Conservation (phyloP, 2,797 vertebrate species). For the Poecile montanus region DNA sequence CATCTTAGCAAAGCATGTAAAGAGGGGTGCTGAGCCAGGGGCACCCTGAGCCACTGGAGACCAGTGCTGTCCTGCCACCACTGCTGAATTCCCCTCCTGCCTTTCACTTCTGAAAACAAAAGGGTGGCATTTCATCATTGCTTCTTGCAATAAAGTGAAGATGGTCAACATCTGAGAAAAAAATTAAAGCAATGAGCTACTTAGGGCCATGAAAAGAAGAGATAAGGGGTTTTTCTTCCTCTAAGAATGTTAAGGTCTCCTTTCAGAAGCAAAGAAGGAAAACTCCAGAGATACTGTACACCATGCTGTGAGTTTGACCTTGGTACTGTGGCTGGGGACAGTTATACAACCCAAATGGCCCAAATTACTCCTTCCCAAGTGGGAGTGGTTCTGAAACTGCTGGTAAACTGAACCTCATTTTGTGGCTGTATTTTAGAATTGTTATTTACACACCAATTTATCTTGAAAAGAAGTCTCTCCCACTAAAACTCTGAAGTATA, state of each 20-base stretch:
- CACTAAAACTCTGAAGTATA: background rate
- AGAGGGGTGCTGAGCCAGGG: background rate
- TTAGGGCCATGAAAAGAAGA: background rate
- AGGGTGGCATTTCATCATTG: background rate
- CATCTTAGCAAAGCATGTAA: background rate
- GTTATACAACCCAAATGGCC: background rate
- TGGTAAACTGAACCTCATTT: background rate
- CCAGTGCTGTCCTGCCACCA: background rate
- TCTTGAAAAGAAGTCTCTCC: background rate
- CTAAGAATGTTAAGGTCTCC: background rate
- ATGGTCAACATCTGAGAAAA: background rate
- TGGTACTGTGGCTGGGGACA: background rate
- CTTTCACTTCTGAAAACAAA: background rate
- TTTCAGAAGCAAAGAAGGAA: background rate
- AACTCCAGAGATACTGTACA: background rate
- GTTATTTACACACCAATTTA: background rate
- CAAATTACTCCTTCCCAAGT: background rate
- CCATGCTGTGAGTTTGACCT: background rate
- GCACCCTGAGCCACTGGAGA: background rate
- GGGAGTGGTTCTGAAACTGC: background rate
- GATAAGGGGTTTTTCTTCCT: background rate
- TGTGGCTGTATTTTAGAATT: background rate
- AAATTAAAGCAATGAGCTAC: background rate
- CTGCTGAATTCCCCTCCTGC: background rate
- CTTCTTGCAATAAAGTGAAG: background rate